These are phyloP conservation scores for Grallaria varia DNA, from an alignment of 2,113 vertebrate genomes.

Conservation along the genomic window DNA sequence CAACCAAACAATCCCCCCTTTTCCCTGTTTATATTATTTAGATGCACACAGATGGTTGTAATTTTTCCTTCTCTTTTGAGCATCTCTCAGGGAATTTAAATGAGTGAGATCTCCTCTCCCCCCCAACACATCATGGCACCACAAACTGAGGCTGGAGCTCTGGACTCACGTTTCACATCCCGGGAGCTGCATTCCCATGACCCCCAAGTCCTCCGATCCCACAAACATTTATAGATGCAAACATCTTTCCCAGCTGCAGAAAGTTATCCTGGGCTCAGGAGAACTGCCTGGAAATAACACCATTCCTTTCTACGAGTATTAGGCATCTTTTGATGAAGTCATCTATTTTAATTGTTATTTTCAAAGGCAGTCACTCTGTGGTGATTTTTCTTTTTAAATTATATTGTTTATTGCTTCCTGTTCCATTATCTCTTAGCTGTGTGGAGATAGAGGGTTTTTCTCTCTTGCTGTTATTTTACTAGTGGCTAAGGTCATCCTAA, in stretches of 20 bases:
- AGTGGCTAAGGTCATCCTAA: slow-evolving; percentile 42
- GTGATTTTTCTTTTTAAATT: neutral
- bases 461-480: slow-evolving; percentile 21
- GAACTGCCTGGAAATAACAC: neutral
- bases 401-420: neutral
- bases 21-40: neutral
- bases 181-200: neutral
- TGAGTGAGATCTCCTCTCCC: neutral
- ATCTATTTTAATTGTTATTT: slow-evolving; percentile 40
- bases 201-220: neutral
- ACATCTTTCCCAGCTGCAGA: neutral
- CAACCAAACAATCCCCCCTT: neutral
- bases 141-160: neutral
- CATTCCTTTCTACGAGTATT: neutral
- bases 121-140: neutral
- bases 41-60: neutral
- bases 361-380: neutral
- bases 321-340: neutral
- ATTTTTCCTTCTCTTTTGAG: neutral
- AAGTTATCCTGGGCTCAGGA: neutral
- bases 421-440: slow-evolving; percentile 27
- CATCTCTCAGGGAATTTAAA: neutral
- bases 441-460: neutral
- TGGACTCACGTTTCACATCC: rapidly evolving
- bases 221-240: neutral